These are phyloP conservation scores for Brassicogethes aeneus DNA, from an alignment of 2,888 invertebrate species.

Conservation along the genomic window DNA sequence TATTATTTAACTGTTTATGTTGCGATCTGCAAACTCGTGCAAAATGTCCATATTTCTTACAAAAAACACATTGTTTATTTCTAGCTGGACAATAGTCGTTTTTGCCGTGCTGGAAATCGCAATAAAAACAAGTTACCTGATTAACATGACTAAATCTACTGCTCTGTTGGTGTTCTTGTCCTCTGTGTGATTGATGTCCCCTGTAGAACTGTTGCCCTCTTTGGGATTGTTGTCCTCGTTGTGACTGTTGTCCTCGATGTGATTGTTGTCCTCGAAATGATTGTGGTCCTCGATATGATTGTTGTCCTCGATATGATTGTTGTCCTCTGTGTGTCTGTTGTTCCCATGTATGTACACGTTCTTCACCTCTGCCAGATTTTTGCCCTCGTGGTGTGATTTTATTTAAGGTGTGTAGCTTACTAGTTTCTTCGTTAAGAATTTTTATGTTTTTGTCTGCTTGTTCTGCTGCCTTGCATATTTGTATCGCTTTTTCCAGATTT, in stretches of 20 bases:
- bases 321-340: not conserved
- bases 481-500: slow-evolving; percentile 5
- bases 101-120: not conserved
- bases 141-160: not conserved
- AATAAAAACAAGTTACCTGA: not conserved
- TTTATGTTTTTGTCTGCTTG: slow-evolving; percentile 4
- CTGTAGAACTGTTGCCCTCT: too few species aligned
- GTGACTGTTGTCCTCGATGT: too few species aligned
- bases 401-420: not conserved
- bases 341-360: not conserved
- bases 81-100: not conserved
- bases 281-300: not conserved
- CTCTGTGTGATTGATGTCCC: too few species aligned
- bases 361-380: too few species aligned
- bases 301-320: too few species aligned
- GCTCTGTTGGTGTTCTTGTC: not conserved
- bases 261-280: too few species aligned
- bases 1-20: not conserved
- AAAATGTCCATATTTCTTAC: too few species aligned
- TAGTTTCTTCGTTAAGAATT: not conserved
- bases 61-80: not conserved
- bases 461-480: slow-evolving; percentile 10
- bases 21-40: too few species aligned
- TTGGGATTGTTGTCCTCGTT: not conserved
- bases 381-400: not conserved